A percentile compares a stretch with the other conserved stretches of the same genome.
These are phyloP conservation scores for Chrysolina oricalcia DNA, from an alignment of 2,888 invertebrate genomes.

Conservation along the genomic window DNA sequence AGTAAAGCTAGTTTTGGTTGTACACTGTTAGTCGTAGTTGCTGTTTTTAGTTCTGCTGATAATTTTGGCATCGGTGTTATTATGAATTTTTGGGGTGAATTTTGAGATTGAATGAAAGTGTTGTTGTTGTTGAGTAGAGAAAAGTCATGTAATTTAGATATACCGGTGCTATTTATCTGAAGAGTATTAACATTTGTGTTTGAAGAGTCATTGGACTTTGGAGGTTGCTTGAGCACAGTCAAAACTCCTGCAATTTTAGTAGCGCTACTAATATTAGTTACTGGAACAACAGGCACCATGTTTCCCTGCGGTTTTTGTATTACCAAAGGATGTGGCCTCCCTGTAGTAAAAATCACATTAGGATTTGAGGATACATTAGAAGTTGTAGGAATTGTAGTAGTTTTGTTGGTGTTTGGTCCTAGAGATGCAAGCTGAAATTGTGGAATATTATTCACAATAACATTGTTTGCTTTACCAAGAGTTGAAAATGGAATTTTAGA, in stretches of 20 bases:
- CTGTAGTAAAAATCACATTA: constrained; percentile 62
- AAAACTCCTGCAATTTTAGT: constrained; percentile 75
- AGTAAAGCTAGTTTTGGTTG: constrained; percentile 68
- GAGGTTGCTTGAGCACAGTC: constrained; percentile 75
- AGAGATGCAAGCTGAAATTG: constrained; percentile 61
- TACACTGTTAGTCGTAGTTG: constrained; percentile 75
- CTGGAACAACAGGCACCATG: constrained; percentile 71
- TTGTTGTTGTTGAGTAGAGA: constrained; percentile 64
- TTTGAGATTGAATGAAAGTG: constrained; percentile 48
- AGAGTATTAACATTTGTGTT: constrained; percentile 68
- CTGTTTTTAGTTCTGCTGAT: constrained; percentile 75
- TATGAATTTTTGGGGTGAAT: constrained; percentile 69
- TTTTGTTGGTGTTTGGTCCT: constrained; percentile 55
- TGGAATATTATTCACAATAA: constrained; percentile 53
- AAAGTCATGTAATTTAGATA: constrained; percentile 48
- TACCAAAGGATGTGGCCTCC: constrained; percentile 73
- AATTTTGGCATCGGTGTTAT: constrained; percentile 77
- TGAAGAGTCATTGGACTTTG: constrained; percentile 66
- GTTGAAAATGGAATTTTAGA: constrained; percentile 61
- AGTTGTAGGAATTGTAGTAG: constrained; percentile 50
- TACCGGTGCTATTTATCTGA: constrained; percentile 44
- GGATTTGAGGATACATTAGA: constrained; percentile 53
- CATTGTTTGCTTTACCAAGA: constrained; percentile 49
- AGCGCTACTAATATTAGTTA: constrained; percentile 70
- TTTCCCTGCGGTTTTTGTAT: constrained; percentile 74